Evolutionary conservation across 1,140 invertebrate genomes (phyloP), one percentile per base, ranked within the genome.

Genomic region (Caenorhabditis briggsae): DNA sequence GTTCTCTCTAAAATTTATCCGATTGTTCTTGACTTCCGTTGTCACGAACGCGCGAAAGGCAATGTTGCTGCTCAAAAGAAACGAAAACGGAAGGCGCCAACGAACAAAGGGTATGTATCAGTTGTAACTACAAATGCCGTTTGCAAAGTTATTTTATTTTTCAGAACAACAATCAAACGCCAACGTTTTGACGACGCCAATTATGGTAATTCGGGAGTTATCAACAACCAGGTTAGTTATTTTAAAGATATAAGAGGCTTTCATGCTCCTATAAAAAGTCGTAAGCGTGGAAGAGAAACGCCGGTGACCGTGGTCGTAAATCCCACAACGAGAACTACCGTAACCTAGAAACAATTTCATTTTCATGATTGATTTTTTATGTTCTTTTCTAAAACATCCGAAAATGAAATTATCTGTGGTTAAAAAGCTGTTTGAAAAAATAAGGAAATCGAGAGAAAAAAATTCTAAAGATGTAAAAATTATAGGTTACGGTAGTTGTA

Each of bases 1-100:
- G 84, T 64, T 43, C 86, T 90, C 18, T 58, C 83, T 33, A 83
- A 65, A 43, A 90, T 90, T 48, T 90, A 89, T 65, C 89, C 89
- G 3, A 90, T 90, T 58, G 89, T 90, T 33, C 16, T 74, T 2
- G 87, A 90, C 20, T 90, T 88, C 87, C 65, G 82, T 6, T 90
- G 90, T 58, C 83, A 86, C 16, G 56, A 58, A 20, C 23, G 89
- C 48, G 70, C 70, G 7, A 55, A 85, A 50, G 87, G 88, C 20
- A 56, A 48, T 12, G 65, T 50, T 2, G 25, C 59, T 0, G 83
- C 83, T 9, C 86, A 83, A 78, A 83, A 83, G 61, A 43, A 64
- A 48, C 43, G 58, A 20, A 86, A 82, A 59, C 6, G 85, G 43
- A 85, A 58, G 50, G 84, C 61, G 20, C 53, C 56, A 46, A 18